Evolutionary conservation across 30 jellyfish, hydroid and myxozoan genomes (phyloP).

Genomic region (Clytia hemisphaerica): DNA sequence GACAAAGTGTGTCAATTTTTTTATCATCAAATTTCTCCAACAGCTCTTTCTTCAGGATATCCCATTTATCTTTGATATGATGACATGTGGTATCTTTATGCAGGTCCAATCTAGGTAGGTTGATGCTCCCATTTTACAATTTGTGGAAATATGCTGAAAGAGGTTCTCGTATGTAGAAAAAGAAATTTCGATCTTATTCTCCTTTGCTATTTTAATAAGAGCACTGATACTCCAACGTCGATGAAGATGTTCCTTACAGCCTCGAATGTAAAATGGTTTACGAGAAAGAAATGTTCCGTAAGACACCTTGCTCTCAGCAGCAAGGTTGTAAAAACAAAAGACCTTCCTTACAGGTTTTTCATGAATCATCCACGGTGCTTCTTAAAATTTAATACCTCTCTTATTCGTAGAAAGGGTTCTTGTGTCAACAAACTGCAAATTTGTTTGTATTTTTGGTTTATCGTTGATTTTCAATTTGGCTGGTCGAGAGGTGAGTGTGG

Average conservation of each 20-base stretch:
- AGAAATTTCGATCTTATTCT: slow-evolving; percentile 1
- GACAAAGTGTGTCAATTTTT: slow-evolving; percentile 22
- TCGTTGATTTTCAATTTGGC: slow-evolving; percentile 22
- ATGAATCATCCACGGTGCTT: slow-evolving; percentile 24
- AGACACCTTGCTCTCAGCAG: slow-evolving; percentile 4
- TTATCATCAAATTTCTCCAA: slow-evolving; percentile 9
- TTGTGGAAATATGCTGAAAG: slow-evolving; percentile 1
- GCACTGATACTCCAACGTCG: slow-evolving; percentile 25
- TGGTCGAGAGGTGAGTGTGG: slow-evolving; percentile 32
- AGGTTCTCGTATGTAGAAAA: slow-evolving; percentile 18
- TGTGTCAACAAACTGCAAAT: slow-evolving; percentile 22
- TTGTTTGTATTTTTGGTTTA: slow-evolving; percentile 21
- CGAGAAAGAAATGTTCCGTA: slow-evolving; percentile 19
- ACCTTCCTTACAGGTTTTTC: slow-evolving; percentile 26
- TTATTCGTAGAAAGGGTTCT: slow-evolving; percentile 15
- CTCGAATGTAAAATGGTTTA: slow-evolving; percentile 33
- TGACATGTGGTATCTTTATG: slow-evolving; percentile 9
- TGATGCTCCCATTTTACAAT: not conserved
- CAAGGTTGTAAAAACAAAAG: not conserved
- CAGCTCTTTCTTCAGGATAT: not conserved
- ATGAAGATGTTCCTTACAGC: slow-evolving; percentile 31
- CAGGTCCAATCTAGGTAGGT: slow-evolving; percentile 26
- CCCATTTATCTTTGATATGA: slow-evolving; percentile 24
- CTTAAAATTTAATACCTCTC: slow-evolving; percentile 23
- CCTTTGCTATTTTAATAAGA: slow-evolving; percentile 15